A percentile compares a stretch with the other conserved stretches of the same genome.
Evolutionary conservation across 2,888 invertebrate species (phyloP).

Genomic region (Drosophila bunnanda): DNA sequence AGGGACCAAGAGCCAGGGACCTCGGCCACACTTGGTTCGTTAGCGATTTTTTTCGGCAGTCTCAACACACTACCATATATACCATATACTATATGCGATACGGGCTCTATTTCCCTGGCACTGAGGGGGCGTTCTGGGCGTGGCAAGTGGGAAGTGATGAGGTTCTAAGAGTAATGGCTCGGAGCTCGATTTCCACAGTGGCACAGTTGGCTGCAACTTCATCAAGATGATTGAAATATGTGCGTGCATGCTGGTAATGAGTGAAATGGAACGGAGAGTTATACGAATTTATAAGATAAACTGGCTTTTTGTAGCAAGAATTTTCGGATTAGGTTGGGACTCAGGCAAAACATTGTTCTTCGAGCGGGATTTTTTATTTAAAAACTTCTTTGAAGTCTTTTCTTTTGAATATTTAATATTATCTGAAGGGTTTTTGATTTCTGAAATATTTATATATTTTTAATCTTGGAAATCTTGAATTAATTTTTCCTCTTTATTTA

Average conservation of each 20-base stretch:
- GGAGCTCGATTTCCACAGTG: constrained; percentile 34
- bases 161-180: constrained; percentile 44
- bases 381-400: background rate
- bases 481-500: too few relatives aligned
- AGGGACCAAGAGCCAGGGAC: constrained; percentile 55
- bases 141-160: constrained; percentile 17
- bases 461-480: too few relatives aligned
- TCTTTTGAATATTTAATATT: background rate
- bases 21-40: constrained; percentile 72
- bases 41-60: constrained; percentile 63
- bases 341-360: background rate
- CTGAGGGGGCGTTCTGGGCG: constrained; percentile 58
- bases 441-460: too few relatives aligned
- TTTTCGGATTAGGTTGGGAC: background rate
- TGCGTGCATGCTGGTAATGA: constrained; percentile 43
- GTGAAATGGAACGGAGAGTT: constrained; percentile 23
- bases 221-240: constrained; percentile 47
- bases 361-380: background rate
- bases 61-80: constrained; percentile 36
- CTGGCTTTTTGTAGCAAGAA: constrained; percentile 1
- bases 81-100: constrained; percentile 38
- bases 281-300: constrained; percentile 13
- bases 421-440: background rate
- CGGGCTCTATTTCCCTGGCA: constrained; percentile 46
- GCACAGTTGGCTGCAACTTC: constrained; percentile 43